Evolutionary conservation across 2,888 invertebrate species (phyloP), one percentile per base, ranked within the genome.

Genomic region (Leptopilina drosophilae): DNA sequence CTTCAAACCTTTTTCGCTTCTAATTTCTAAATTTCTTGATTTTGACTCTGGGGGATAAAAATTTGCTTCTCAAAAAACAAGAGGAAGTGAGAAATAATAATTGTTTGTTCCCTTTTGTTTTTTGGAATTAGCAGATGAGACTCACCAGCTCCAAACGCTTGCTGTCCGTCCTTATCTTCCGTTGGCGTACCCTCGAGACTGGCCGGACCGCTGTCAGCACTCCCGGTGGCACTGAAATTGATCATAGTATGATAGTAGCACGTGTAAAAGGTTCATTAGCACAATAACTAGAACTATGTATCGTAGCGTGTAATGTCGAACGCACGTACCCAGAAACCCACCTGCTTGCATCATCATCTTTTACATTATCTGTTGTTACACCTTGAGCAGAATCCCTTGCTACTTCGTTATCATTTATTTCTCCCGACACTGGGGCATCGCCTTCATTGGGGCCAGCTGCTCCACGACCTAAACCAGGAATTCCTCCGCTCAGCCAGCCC

Each of bases 161-260:
- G 91, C 87, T 95, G 96, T 85, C 95, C 96, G 77, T 96, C 96
- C 89, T 96, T 96, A 86, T 95, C 96, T 85, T 96, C 95, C 81
- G 96, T 96, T 85, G 96, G 96, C 66, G 96, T 95, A 83, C 95
- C 95, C 67, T 95, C 95, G 77, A 95, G 94, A 80, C 96, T 96
- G 73, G 93, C 96, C 82, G 97, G 96, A 87, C 96, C 95, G 92
- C 97, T 97, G 92, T 97, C 97, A 20, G 97, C 97, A 82, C 97
- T 97, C 84, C 97, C 97, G 85, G 97, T 97, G 86, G 97, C 97
- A 93, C 97, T 97, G 93, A 87, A 92, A 86, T 77, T 56, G 76
- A 64, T 42, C 15, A 62, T 64, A 4, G 64, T 64, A 64, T 64
- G 33, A 73, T 73, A 26, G 73, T 73, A 56, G 56, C 40, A 69